Base-by-base conservation (phyloP, 2,797 vertebrate genomes). In the Mergus octosetaceus region DNA sequence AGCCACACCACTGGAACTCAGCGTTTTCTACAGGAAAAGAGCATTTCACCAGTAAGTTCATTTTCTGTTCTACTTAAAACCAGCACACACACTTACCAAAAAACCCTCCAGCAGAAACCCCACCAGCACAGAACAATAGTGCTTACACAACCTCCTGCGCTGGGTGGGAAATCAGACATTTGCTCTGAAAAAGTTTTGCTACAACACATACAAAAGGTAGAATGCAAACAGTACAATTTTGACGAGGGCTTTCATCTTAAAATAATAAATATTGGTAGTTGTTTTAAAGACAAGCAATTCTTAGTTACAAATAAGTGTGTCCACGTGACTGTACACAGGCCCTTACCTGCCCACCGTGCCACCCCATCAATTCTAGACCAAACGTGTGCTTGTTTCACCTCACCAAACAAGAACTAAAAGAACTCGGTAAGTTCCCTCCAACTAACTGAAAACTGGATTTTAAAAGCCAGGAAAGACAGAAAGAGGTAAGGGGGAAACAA, bases 121-220 rank as follows among this genome's bases (percentile, higher is more conserved):
- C 4, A 0, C 1, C 39, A 12, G 1, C 32, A 1, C 68, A 76
- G 13, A 76, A 27, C 8, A 76, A 27, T 11, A 56, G 38, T 2
- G 4, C 68, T 2, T 1, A 0, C 19, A 54, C 4, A 70, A 15
- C 34, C 51, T 75, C 72, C 1, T 2, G 1, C 1, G 0, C 1
- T 2, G 11, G 4, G 13, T 39, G 60, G 89, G 51, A 51, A 82
- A 73, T 34, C 9, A 3, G 1, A 0, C 2, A 4, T 18, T n/a
- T 13, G 53, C 69, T 74, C 47, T 9, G 19, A 32, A 24, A 80
- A 80, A n/a, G 73, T 16, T 65, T 15, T 57, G 25, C 64, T 25
- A 2, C 68, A 34, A 14, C 47, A 65, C 30, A n/a, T 20, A 22
- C 36, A 12, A 3, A 14, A 54, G 27, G 13, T 65, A 51, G n/a